Conservation (phyloP, 2,797 vertebrate genomes). For the Platyrinchus mystaceus region DNA sequence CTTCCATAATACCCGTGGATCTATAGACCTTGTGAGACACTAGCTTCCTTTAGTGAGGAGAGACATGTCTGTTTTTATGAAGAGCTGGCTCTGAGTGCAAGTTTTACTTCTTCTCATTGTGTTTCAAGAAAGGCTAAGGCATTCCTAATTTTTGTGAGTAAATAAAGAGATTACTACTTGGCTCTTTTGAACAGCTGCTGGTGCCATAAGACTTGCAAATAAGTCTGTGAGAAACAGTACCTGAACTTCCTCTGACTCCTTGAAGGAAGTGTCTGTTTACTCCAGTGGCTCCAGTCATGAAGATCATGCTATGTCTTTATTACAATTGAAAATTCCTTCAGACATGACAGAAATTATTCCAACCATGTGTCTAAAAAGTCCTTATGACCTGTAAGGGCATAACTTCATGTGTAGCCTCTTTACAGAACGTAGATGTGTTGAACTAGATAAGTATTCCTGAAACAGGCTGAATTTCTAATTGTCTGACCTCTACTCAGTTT, state of each 20-base stretch:
- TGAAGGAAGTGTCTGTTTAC: neutral
- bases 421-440: neutral
- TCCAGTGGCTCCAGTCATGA: neutral
- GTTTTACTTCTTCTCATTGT: neutral
- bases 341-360: fast-evolving
- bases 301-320: neutral
- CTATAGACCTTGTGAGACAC: neutral
- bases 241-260: neutral
- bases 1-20: neutral
- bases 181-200: neutral
- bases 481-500: neutral
- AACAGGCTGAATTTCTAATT: neutral
- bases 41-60: neutral
- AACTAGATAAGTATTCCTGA: neutral
- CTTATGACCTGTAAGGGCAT: neutral
- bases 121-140: neutral
- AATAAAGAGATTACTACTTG: neutral
- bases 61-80: neutral
- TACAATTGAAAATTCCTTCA: neutral
- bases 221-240: neutral
- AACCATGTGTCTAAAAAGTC: neutral
- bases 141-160: neutral
- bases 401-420: neutral
- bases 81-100: neutral
- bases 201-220: neutral